Evolutionary conservation across 2,888 invertebrate genomes (phyloP).

Genomic region (Trachelus tabidus): DNA sequence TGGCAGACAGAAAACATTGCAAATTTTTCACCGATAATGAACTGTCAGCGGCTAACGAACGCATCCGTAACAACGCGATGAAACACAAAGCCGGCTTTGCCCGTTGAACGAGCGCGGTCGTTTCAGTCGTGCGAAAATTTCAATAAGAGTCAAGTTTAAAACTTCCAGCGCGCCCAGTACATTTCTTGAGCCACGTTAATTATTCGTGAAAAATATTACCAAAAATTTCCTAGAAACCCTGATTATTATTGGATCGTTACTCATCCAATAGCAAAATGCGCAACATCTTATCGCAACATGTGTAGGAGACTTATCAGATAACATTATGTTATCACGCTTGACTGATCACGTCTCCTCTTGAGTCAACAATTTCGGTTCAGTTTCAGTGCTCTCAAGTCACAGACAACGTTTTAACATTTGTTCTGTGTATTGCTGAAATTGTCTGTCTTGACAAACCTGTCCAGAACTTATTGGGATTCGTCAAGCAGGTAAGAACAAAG

Average conservation of each 20-base stretch:
- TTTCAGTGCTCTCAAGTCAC: neutral
- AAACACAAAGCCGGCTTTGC: neutral
- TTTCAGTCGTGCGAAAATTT: neutral
- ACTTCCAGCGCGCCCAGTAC: neutral
- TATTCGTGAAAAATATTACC: neutral
- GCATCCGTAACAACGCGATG: neutral
- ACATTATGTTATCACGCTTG: neutral
- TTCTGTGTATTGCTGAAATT: neutral
- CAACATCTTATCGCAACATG: neutral
- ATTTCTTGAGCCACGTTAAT: neutral
- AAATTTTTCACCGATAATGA: conserved; percentile 44
- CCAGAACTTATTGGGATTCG: neutral
- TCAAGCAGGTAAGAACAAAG: neutral
- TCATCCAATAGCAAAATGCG: neutral
- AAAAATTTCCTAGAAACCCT: neutral
- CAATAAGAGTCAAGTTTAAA: neutral
- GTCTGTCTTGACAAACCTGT: neutral
- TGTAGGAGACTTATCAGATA: neutral
- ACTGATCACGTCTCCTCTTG: neutral
- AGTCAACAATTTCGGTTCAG: neutral
- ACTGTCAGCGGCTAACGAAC: conserved; percentile 28
- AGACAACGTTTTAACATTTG: neutral
- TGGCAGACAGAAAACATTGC: neutral
- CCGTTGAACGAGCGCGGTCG: neutral
- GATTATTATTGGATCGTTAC: neutral